These are phyloP conservation scores for Mesorhabditis spiculigera DNA, from an alignment of 2,888 invertebrate genomes.

Conservation along the genomic window DNA sequence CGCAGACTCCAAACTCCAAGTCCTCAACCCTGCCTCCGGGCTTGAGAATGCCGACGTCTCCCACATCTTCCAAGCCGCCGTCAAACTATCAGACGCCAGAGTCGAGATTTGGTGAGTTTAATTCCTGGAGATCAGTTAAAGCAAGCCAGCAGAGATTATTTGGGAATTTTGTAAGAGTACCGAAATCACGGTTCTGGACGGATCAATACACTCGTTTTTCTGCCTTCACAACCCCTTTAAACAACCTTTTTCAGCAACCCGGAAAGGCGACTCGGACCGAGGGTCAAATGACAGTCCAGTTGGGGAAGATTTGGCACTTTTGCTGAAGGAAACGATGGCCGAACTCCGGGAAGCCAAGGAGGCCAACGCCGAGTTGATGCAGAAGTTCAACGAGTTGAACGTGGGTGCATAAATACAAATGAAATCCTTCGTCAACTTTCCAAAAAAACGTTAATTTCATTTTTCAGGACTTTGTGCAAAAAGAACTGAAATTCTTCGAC, in stretches of 20 bases:
- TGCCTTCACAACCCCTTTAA: too few species aligned
- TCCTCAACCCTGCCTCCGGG: constrained; percentile 24
- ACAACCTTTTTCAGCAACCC: too few species aligned
- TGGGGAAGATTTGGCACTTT: not conserved
- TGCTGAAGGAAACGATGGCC: constrained; percentile 2
- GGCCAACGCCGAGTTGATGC: not conserved
- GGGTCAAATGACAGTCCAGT: too few species aligned
- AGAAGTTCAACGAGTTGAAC: not conserved
- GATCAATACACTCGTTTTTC: too few species aligned
- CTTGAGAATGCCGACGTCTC: not conserved
- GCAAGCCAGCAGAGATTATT: too few species aligned
- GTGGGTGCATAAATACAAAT: not conserved
- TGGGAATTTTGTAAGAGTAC: too few species aligned
- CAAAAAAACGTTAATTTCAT: too few species aligned
- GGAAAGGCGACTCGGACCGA: too few species aligned
- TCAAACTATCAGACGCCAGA: constrained; percentile 4
- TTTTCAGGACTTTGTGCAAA: not conserved
- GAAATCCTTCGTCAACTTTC: too few species aligned
- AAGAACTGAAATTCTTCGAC: constrained; percentile 4
- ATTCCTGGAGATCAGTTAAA: too few species aligned
- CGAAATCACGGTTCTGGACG: too few species aligned
- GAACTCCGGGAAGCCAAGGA: not conserved
- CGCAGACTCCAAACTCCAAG: constrained; percentile 1
- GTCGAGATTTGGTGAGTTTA: not conserved
- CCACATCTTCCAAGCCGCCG: not conserved